These are phyloP conservation scores for Nomada flava DNA, from an alignment of 2,888 invertebrate species.

Conservation along the genomic window DNA sequence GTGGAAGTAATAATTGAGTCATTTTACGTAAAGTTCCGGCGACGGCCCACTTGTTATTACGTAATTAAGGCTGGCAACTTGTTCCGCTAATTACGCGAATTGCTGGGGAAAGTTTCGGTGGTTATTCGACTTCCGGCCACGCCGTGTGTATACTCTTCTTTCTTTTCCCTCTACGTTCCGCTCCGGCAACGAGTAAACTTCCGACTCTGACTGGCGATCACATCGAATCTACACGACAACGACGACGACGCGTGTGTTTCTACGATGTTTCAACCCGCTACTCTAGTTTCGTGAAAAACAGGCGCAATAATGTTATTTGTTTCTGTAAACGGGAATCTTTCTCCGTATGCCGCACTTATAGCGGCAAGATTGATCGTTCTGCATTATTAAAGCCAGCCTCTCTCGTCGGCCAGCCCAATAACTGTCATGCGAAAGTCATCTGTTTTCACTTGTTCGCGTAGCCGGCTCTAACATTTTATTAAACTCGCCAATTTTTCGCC, in stretches of 20 bases:
- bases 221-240: background rate
- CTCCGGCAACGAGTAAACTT: background rate
- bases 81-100: constrained; percentile 34
- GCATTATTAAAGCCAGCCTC: constrained; percentile 64
- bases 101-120: constrained; percentile 14
- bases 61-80: constrained; percentile 25
- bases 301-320: constrained; percentile 28
- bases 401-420: constrained; percentile 54
- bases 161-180: background rate
- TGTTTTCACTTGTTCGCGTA: constrained; percentile 52
- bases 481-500: constrained; percentile 58
- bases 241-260: background rate
- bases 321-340: constrained; percentile 42
- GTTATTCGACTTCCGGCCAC: background rate
- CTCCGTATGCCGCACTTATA: constrained; percentile 52
- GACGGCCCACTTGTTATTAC: constrained; percentile 14
- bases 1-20: constrained; percentile 18
- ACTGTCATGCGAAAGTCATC: constrained; percentile 69
- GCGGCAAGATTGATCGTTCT: constrained; percentile 67
- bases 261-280: background rate
- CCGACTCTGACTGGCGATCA: background rate
- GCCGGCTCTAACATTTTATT: constrained; percentile 62
- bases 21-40: constrained; percentile 24
- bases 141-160: background rate
- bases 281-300: background rate